Percentiles rank a stretch among this genome's conserved stretches.
phyloP scores from a whole-genome alignment of 2,797 vertebrate genomes.

The Argyrosomus regius region DNA sequence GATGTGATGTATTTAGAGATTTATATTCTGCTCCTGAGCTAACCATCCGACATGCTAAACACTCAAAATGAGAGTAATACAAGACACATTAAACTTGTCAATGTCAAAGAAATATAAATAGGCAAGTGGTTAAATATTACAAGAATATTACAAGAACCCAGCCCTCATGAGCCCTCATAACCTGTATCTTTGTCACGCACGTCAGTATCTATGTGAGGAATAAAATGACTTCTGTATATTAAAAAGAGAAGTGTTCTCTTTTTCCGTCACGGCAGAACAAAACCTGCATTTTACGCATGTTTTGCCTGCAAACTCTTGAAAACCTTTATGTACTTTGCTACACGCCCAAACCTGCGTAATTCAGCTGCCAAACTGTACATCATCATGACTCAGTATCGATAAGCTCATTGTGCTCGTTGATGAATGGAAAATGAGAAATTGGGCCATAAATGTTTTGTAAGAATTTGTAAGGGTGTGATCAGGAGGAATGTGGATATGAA shows the following conservation, averaged over 20 bases:
- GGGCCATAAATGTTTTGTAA: not conserved
- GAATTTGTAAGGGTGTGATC: constrained; percentile 9
- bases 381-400: constrained; percentile 15
- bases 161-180: not conserved
- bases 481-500: constrained; percentile 5
- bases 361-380: not conserved
- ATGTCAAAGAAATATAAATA: not conserved
- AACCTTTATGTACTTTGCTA: not conserved
- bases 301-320: not conserved
- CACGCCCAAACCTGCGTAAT: constrained; percentile 21
- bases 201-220: not conserved
- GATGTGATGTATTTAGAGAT: not conserved
- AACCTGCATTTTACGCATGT: not conserved
- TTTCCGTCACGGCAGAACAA: not conserved
- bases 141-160: too few relatives aligned
- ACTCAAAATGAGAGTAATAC: not conserved
- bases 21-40: not conserved
- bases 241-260: constrained; percentile 18
- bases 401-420: not conserved
- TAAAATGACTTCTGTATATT: constrained; percentile 41
- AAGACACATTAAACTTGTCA: not conserved
- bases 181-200: not conserved
- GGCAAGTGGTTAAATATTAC: not conserved
- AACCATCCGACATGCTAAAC: not conserved
- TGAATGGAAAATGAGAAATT: not conserved